Percentiles rank a stretch among this genome's conserved stretches.
These are phyloP conservation scores for Scophthalmus maximus DNA, from an alignment of 2,113 vertebrate species.

Conservation along the genomic window DNA sequence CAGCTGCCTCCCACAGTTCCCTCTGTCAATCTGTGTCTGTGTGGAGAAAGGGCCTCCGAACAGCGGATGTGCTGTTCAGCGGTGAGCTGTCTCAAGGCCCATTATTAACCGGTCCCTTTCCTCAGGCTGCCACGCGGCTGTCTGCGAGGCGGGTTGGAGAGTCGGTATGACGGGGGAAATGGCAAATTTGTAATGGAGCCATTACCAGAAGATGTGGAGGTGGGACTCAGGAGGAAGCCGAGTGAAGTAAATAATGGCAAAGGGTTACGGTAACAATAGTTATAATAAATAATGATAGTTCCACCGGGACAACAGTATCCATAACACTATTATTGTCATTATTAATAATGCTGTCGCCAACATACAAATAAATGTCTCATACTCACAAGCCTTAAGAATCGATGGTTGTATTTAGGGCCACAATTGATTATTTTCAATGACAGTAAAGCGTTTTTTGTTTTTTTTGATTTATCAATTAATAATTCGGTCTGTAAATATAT, in stretches of 20 bases:
- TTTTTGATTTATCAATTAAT: neutral
- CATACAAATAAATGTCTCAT: neutral
- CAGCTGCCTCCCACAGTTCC: constrained; percentile 61
- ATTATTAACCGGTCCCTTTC: constrained; percentile 70
- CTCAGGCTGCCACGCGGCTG: constrained; percentile 28
- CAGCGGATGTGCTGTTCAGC: constrained; percentile 56
- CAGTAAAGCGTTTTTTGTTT: no score
- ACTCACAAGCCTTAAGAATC: neutral
- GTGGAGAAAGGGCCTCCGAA: constrained; percentile 62
- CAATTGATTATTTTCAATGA: neutral
- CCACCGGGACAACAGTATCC: neutral
- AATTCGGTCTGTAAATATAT: no score
- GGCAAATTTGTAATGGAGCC: constrained; percentile 47
- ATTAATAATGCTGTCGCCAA: neutral
- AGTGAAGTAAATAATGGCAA: constrained; percentile 24
- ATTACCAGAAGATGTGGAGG: constrained; percentile 37
- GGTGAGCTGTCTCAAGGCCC: constrained; percentile 67
- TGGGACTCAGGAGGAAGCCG: constrained; percentile 26
- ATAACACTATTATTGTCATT: constrained; percentile 3
- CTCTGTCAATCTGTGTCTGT: constrained; percentile 67
- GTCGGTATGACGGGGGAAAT: constrained; percentile 55
- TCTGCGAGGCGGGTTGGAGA: constrained; percentile 41
- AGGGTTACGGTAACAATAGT: no score
- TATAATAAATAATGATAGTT: neutral
- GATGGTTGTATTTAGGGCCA: neutral